These are phyloP conservation scores for Venturia canescens DNA, from an alignment of 1,140 invertebrate species.

Conservation along the genomic window DNA sequence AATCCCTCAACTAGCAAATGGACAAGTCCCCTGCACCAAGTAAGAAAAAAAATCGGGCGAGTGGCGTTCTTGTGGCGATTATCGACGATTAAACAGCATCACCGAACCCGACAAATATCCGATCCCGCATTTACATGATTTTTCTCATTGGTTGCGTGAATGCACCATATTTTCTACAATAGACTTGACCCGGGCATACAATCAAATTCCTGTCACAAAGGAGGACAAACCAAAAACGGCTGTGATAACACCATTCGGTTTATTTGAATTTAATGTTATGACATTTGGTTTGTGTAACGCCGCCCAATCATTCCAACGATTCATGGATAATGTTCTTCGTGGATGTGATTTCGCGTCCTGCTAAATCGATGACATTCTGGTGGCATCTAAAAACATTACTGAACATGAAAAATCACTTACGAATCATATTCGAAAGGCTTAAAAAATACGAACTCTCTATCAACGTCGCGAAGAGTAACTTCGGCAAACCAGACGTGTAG, in stretches of 20 bases:
- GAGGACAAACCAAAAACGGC: slow-evolving; percentile 3
- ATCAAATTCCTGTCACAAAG: neutral
- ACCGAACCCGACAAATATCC: slow-evolving; percentile 4
- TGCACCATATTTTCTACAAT: neutral
- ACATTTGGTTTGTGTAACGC: slow-evolving; percentile 60
- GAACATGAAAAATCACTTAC: no score
- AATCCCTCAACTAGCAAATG: neutral
- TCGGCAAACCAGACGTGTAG: no score
- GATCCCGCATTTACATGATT: neutral
- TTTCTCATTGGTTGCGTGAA: neutral
- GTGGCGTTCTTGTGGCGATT: slow-evolving; percentile 4
- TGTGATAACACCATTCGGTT: neutral
- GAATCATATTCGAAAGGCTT: no score
- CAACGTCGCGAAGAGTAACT: no score
- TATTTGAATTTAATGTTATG: slow-evolving; percentile 50
- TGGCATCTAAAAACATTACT: no score
- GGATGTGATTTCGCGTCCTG: no score
- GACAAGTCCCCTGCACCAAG: slow-evolving; percentile 45
- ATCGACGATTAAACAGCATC: neutral
- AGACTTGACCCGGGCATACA: neutral
- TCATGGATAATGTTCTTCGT: no score
- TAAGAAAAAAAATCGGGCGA: neutral
- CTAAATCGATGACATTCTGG: no score
- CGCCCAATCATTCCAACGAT: slow-evolving; percentile 66
- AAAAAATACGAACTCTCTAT: no score